These are phyloP conservation scores for Odontamblyopus rebecca DNA, from an alignment of 2,797 vertebrate genomes.

Conservation along the genomic window DNA sequence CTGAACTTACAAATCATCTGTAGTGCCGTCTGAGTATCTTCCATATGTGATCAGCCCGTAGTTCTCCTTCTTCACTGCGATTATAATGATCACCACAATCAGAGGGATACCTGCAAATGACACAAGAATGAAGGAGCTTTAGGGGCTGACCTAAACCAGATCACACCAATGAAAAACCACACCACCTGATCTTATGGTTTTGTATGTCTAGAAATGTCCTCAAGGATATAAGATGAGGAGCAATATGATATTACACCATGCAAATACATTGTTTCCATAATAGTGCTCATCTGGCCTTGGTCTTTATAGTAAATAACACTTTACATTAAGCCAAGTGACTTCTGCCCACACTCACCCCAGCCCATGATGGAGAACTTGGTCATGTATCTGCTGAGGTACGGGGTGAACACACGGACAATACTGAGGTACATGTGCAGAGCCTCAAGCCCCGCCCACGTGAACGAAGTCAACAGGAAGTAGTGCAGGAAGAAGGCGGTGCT, in stretches of 20 bases:
- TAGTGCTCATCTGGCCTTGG: too few species aligned
- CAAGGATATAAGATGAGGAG: too few species aligned
- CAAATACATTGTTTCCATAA: too few species aligned
- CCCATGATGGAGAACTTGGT: conserved; percentile 89
- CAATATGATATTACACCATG: too few species aligned
- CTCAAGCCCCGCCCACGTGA: conserved; percentile 97
- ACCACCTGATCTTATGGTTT: too few species aligned
- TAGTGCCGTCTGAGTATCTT: conserved; percentile 71
- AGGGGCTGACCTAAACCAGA: too few species aligned
- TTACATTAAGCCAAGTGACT: too few species aligned
- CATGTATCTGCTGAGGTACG: conserved; percentile 91
- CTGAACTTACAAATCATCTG: conserved; percentile 88
- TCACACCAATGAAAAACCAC: too few species aligned
- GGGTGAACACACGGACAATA: conserved; percentile 94
- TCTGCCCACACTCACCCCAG: conserved; percentile 85
- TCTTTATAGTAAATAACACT: too few species aligned
- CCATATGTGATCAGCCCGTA: conserved; percentile 85
- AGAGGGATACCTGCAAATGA: conserved; percentile 83
- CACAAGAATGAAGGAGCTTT: background rate
- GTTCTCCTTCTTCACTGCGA: conserved; percentile 84
- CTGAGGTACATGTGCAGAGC: conserved; percentile 97
- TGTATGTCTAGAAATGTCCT: too few species aligned
- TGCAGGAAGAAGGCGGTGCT: conserved; percentile 91
- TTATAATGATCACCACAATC: conserved; percentile 82
- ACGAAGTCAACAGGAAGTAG: conserved; percentile 93